Base-by-base conservation (phyloP, 2,113 vertebrate genomes). In the Propithecus coquereli region DNA sequence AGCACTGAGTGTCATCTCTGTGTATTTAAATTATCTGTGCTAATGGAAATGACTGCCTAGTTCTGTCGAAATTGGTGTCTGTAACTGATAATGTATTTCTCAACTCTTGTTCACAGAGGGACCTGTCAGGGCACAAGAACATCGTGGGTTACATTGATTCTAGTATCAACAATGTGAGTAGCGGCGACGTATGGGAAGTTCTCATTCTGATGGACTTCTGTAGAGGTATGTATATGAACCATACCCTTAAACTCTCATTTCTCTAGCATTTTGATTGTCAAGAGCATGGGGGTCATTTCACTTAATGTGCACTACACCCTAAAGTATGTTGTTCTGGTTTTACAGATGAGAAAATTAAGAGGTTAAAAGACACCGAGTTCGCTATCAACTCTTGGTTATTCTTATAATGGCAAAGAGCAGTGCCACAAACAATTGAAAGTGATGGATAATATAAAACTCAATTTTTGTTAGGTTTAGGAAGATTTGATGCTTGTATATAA, bases 161-260 rank as follows among this genome's bases (percentile, higher is more conserved):
- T 97, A 99, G 99, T 92, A 99, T 99, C 97, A 99, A 99, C 85
- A 99, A 99, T 1, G 99, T 99, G 1, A 99, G 99, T 98, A 99
- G 99, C 0, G 99, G 99, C 0, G 99, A 99, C 1, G 99, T 99
- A 11, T 99, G 99, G 99, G 99, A 99, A 93, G 99, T 99, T 95
- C 99, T 99, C 92, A 99, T 99, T 96, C 98, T 99, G 47, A 99
- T 99, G 99, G 99, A 99, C 97, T 99, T 99, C 98, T 99, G 99
- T 98, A 98, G 99, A 98, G 99, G 99, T 99, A 98, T 98, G 98
- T 97, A 34, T 47, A 32, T 27, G 54, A 76, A 89, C 52, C 59
- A 12, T 47, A 18, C 23, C 30, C 47, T n/a, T 34, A 52, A 52
- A 25, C 68, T 93, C 16, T 70, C 16, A 22, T 52, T 88, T 89